Percentiles rank a stretch among this genome's conserved stretches.
These are phyloP conservation scores for Galbula dea DNA, from an alignment of 2,113 vertebrate genomes.

Conservation along the genomic window DNA sequence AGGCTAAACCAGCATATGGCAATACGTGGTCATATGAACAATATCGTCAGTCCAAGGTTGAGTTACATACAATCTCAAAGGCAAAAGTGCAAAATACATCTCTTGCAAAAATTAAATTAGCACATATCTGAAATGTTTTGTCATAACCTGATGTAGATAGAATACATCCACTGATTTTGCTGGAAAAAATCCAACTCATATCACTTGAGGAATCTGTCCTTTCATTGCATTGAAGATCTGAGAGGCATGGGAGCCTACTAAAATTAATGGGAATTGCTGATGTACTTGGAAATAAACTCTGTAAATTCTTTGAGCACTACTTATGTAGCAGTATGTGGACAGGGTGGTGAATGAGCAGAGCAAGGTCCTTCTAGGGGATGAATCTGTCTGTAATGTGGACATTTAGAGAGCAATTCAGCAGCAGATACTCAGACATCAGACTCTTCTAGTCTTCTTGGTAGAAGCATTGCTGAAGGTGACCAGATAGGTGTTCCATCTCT, in stretches of 20 bases:
- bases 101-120: neutral
- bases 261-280: neutral
- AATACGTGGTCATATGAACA: neutral
- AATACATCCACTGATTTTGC: neutral
- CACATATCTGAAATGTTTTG: neutral
- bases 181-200: neutral
- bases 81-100: neutral
- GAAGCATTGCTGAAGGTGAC: neutral
- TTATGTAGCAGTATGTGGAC: neutral
- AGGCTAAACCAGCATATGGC: neutral
- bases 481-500: neutral
- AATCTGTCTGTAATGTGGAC: neutral
- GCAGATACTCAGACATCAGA: neutral
- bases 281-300: neutral
- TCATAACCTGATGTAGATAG: neutral
- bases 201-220: neutral
- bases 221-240: neutral
- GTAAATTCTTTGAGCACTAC: neutral
- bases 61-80: neutral
- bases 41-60: neutral
- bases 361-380: rapidly evolving
- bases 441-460: neutral
- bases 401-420: neutral
- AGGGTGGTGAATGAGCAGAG: neutral
- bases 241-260: neutral